phyloP scores from a whole-genome alignment of 1,140 invertebrate genomes.

The Penaeus vannamei region DNA sequence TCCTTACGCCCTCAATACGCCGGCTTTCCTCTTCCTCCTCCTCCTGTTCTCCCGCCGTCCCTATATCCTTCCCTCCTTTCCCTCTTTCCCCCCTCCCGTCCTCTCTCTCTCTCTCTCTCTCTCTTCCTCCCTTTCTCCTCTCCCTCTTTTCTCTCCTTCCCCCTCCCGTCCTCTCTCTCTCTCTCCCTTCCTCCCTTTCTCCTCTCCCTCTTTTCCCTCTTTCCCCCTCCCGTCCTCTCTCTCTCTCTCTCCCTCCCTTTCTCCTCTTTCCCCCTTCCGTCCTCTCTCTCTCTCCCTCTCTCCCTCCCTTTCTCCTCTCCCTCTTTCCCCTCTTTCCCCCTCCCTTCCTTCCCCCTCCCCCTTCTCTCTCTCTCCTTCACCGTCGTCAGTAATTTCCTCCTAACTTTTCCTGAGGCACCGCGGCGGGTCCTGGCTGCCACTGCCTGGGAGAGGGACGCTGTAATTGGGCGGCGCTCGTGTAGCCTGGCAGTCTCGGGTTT shows the following conservation, averaged over 20 bases:
- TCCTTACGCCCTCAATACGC: no score
- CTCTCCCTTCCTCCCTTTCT: no score
- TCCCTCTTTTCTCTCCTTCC: not conserved
- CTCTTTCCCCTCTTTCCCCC: conserved; percentile 1
- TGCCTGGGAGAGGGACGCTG: conserved; percentile 33
- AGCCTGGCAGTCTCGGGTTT: conserved; percentile 63
- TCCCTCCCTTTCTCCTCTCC: no score
- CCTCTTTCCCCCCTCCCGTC: not conserved
- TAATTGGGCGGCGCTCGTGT: conserved; percentile 63
- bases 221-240: no score
- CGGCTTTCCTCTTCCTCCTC: not conserved
- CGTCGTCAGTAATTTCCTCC: conserved; percentile 64
- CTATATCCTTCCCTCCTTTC: not conserved
- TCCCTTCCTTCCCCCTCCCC: conserved; percentile 5
- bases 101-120: no score
- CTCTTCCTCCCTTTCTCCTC: no score
- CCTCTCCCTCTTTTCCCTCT: no score
- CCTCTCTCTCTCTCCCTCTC: not conserved
- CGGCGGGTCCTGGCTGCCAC: conserved; percentile 7
- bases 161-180: not conserved
- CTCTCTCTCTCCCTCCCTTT: no score
- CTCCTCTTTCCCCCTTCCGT: no score
- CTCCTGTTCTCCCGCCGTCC: not conserved
- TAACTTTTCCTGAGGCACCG: conserved; percentile 59
- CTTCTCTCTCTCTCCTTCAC: conserved; percentile 27